Percentiles rank a stretch among this genome's conserved stretches.
Conservation (phyloP, 1,140 invertebrate genomes). For the Caenorhabditis remanei region DNA sequence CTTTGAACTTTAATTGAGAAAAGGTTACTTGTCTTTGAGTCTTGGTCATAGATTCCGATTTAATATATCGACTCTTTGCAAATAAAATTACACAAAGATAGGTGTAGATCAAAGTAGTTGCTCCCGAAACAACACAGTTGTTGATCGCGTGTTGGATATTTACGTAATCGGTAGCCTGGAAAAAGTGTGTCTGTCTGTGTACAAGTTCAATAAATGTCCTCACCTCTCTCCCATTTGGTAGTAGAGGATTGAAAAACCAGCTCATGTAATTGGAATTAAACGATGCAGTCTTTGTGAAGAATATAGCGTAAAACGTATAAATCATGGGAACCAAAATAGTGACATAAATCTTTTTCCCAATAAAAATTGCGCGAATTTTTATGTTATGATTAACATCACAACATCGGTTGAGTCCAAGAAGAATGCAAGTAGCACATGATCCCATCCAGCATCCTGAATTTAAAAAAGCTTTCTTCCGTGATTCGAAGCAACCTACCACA, state of each 20-base stretch:
- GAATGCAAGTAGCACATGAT: conserved; percentile 34
- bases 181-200: not conserved
- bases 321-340: conserved; percentile 10
- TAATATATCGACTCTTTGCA: not conserved
- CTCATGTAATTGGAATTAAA: conserved; percentile 55
- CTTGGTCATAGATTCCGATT: conserved; percentile 22
- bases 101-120: conserved; percentile 48
- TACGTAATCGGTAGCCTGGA: conserved; percentile 50
- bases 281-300: conserved; percentile 55
- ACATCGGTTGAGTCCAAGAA: conserved; percentile 53
- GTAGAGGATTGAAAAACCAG: conserved; percentile 65
- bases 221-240: conserved; percentile 23
- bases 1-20: not conserved
- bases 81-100: conserved; percentile 46
- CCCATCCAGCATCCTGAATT: conserved; percentile 55
- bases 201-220: not conserved
- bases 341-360: conserved; percentile 3
- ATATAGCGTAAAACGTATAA: conserved; percentile 49
- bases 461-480: not conserved
- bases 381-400: conserved; percentile 17
- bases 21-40: conserved; percentile 45
- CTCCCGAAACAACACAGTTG: conserved; percentile 47
- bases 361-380: not conserved
- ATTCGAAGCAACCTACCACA: conserved; percentile 10
- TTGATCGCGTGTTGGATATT: conserved; percentile 48